Evolutionary conservation across 2,888 invertebrate species (phyloP).

Genomic region (Pollenia angustigena): DNA sequence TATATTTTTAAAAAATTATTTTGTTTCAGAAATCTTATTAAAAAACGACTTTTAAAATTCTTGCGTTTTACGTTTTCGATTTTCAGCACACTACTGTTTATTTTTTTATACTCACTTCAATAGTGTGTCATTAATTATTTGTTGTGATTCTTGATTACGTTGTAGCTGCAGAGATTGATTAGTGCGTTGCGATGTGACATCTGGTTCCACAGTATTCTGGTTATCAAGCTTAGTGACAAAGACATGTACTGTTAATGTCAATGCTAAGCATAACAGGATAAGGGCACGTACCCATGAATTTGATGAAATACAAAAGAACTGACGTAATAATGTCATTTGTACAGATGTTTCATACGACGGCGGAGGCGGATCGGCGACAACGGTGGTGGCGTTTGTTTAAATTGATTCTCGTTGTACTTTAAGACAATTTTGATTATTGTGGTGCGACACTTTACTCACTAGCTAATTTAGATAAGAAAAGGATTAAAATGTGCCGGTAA

Average conservation of each 20-base stretch:
- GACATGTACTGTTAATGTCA: conserved; percentile 83
- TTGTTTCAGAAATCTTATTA: not conserved
- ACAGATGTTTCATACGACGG: conserved; percentile 58
- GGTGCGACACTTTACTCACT: too few species aligned
- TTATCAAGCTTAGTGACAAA: conserved; percentile 82
- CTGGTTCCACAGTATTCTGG: conserved; percentile 78
- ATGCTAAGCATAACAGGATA: conserved; percentile 82
- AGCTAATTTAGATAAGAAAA: too few species aligned
- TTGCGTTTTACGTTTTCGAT: not conserved
- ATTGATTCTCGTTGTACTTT: not conserved
- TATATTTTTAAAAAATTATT: too few species aligned
- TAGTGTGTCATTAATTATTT: conserved; percentile 88
- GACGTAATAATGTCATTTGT: conserved; percentile 83
- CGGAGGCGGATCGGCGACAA: not conserved
- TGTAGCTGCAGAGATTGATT: conserved; percentile 90
- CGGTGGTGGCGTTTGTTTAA: not conserved
- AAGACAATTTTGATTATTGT: not conserved
- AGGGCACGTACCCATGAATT: conserved; percentile 83
- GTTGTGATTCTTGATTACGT: conserved; percentile 92
- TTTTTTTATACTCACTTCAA: conserved; percentile 85
- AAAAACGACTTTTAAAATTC: not conserved
- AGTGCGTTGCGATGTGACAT: conserved; percentile 88
- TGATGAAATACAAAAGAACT: conserved; percentile 82
- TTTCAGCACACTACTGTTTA: not conserved
- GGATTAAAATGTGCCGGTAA: too few species aligned